A percentile compares a stretch with the other conserved stretches of the same genome.
These are phyloP conservation scores for Halesus radiatus DNA, from an alignment of 1,140 invertebrate species.

Conservation along the genomic window DNA sequence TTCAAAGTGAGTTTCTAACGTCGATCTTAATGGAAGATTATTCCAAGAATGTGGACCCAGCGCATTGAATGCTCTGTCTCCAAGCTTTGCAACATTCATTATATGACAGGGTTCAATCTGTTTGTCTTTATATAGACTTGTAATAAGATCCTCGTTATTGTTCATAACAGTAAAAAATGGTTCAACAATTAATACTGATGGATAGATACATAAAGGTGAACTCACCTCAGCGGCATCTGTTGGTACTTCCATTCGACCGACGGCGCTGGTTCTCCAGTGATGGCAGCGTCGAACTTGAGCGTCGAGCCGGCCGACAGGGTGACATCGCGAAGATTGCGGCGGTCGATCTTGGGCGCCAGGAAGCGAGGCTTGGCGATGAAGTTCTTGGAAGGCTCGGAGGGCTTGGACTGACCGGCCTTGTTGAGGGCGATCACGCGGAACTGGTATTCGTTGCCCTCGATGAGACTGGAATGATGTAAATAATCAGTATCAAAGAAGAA, in stretches of 20 bases:
- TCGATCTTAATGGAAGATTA: too few species aligned
- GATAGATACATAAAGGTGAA: background rate
- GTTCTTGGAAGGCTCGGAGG: conserved; percentile 88
- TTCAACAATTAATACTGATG: too few species aligned
- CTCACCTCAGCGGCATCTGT: conserved; percentile 66
- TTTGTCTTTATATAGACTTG: too few species aligned
- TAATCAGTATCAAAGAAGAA: too few species aligned
- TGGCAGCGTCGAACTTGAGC: conserved; percentile 92
- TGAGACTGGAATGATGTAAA: conserved; percentile 69
- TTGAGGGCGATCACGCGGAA: conserved; percentile 98
- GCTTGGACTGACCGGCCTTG: conserved; percentile 92
- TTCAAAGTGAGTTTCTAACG: too few species aligned
- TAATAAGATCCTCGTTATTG: too few species aligned
- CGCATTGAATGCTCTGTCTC: too few species aligned
- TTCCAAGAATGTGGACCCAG: too few species aligned
- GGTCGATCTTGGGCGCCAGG: conserved; percentile 95
- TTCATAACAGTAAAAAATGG: too few species aligned
- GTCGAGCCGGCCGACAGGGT: conserved; percentile 92
- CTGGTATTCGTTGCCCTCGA: conserved; percentile 98
- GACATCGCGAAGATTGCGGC: conserved; percentile 89
- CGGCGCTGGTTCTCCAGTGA: conserved; percentile 93
- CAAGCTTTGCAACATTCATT: too few species aligned
- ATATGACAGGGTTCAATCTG: too few species aligned
- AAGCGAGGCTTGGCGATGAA: conserved; percentile 94
- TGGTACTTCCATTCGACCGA: conserved; percentile 87